Conservation (phyloP, 1,140 invertebrate genomes). For the Solen grandis region DNA sequence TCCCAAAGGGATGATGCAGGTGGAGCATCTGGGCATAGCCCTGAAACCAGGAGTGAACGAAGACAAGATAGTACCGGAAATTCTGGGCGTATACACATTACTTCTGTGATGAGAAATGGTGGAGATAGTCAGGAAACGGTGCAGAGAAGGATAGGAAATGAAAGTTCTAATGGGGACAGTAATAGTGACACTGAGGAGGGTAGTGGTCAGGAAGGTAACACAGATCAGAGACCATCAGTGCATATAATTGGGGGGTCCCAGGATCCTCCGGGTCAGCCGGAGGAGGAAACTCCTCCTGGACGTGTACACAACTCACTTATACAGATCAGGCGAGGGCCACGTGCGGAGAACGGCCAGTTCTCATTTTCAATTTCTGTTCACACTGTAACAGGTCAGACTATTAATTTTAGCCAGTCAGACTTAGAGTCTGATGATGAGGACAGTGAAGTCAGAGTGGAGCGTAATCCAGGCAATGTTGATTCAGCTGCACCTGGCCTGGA, state of each 20-base stretch:
- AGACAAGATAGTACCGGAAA: too few relatives aligned
- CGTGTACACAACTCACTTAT: slow-evolving; percentile 50
- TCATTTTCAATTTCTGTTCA: slow-evolving; percentile 56
- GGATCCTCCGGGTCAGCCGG: background rate
- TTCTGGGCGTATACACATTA: background rate
- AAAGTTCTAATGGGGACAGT: background rate
- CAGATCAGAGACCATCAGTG: background rate
- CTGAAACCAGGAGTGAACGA: background rate
- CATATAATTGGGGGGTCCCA: background rate
- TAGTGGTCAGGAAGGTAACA: background rate
- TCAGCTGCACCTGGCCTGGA: too few relatives aligned
- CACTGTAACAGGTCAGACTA: slow-evolving; percentile 48
- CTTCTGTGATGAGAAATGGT: background rate
- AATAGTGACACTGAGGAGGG: background rate
- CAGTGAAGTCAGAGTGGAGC: slow-evolving; percentile 22
- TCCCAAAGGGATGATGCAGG: background rate
- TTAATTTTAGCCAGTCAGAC: slow-evolving; percentile 48
- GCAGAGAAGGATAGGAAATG: too few relatives aligned
- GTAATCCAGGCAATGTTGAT: slow-evolving; percentile 2
- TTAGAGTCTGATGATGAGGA: slow-evolving; percentile 51
- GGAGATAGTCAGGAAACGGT: background rate
- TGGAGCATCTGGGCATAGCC: background rate
- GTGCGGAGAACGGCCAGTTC: slow-evolving; percentile 31
- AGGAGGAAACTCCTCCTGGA: background rate
- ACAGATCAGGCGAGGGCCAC: slow-evolving; percentile 35